phyloP scores from a whole-genome alignment of 2,888 invertebrate species.

The Pyrochroa serraticornis region DNA sequence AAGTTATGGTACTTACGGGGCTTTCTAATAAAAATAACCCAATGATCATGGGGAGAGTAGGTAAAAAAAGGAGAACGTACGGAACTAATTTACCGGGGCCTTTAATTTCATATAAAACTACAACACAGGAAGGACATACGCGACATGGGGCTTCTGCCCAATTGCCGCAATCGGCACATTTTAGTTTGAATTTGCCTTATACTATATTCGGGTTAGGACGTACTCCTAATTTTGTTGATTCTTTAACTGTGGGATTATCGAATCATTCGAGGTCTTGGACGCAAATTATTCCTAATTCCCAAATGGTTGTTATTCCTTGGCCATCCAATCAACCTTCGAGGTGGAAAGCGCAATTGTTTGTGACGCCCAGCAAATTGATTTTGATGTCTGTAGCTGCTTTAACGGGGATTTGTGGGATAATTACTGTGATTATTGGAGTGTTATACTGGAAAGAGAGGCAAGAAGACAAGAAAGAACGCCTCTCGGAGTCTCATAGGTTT shows the following conservation, averaged over 20 bases:
- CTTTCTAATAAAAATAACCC: slow-evolving; percentile 73
- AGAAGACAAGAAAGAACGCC: slow-evolving; percentile 78
- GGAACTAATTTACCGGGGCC: slow-evolving; percentile 94
- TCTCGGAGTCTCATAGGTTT: slow-evolving; percentile 82
- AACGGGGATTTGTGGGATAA: slow-evolving; percentile 83
- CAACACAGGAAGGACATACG: slow-evolving; percentile 83
- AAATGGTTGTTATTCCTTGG: slow-evolving; percentile 93
- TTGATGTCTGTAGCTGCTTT: slow-evolving; percentile 89
- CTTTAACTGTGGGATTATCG: slow-evolving; percentile 79
- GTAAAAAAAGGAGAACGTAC: slow-evolving; percentile 78
- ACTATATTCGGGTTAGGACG: slow-evolving; percentile 96
- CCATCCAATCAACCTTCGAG: slow-evolving; percentile 75
- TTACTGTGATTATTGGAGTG: slow-evolving; percentile 82
- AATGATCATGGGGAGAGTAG: slow-evolving; percentile 74
- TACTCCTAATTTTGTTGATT: slow-evolving; percentile 97
- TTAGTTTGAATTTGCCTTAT: slow-evolving; percentile 92
- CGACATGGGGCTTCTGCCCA: slow-evolving; percentile 86
- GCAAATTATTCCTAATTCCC: slow-evolving; percentile 96
- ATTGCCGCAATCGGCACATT: slow-evolving; percentile 89
- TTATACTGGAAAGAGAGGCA: slow-evolving; percentile 90
- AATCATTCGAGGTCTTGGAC: slow-evolving; percentile 78
- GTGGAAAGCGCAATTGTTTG: slow-evolving; percentile 92
- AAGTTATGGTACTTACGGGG: slow-evolving; percentile 91
- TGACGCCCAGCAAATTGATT: slow-evolving; percentile 92
- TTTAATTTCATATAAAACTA: slow-evolving; percentile 82